Base-by-base conservation (phyloP, 2,888 invertebrate species). In the Coelinius sp. region DNA sequence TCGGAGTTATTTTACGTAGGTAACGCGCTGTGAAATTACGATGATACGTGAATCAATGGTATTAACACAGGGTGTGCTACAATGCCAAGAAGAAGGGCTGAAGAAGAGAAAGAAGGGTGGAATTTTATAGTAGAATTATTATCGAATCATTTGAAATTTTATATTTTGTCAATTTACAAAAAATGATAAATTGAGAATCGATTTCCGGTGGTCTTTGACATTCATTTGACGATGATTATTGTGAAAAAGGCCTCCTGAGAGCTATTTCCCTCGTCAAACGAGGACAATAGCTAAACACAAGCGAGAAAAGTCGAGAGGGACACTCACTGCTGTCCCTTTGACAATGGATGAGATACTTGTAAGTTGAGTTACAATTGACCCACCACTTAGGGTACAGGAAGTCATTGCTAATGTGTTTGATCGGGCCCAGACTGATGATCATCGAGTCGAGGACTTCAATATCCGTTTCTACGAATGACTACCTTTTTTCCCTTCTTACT, bases 21-120 rank as follows among this genome's bases (percentile, higher is more conserved):
- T 86, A 87, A 87, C 87, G 87, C 86, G 84, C 86, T 87, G 86
- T 87, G 87, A 87, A 87, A 87, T 87, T 87, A 87, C 86, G 86
- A 86, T 86, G 86, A 86, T 86, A 84, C 85, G 85, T 85, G 85
- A 87, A 86, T 87, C 85, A 86, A 87, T 85, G 86, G 84, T 22
- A 20, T 68, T 64, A 41, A 64, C 52, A 20, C 49, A 27, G 70
- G 70, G 24, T 38, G 27, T n/a, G 35, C 52, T 25, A 24, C 46
- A 52, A 24, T 24, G 10, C 31, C 14, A 20, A 68, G 31, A 27
- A 31, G 46, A 62, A 20, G 35, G 46, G 20, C 14, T 20, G 27
- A 10, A 10, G 14, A 12, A 20, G 17, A 31, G 31, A 1, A 10
- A 0, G 4, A 44, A 10, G 53, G 53, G 53, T 10, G 31, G 31